A percentile compares a stretch with the other conserved stretches of the same genome.
These are phyloP conservation scores for Yponomeuta cagnagella DNA, from an alignment of 2,888 invertebrate species.

Conservation along the genomic window DNA sequence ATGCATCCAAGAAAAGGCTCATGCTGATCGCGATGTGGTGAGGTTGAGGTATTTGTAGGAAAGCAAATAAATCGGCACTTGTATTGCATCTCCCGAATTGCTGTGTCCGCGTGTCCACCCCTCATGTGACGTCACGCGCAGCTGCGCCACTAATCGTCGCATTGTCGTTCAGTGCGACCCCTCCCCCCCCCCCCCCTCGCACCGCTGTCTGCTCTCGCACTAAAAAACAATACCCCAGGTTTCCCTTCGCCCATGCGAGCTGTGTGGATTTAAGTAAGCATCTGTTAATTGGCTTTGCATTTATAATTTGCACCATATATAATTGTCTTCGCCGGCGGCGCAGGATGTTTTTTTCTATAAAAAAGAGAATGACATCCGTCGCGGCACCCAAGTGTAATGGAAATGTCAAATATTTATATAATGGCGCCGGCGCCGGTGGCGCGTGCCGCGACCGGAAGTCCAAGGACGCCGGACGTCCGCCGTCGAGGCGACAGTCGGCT, in stretches of 20 bases:
- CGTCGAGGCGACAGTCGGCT: neutral
- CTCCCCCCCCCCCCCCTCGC: conserved; percentile 20
- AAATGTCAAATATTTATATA: neutral
- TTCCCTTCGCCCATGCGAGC: conserved; percentile 18
- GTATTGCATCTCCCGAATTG: neutral
- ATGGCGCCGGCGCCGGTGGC: neutral
- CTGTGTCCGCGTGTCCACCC: neutral
- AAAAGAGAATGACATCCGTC: neutral
- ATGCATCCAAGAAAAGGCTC: no score
- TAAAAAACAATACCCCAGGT: neutral
- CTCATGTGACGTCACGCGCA: neutral
- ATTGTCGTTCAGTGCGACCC: conserved; percentile 17
- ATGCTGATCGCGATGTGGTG: no score
- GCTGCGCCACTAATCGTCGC: neutral
- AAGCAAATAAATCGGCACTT: no score
- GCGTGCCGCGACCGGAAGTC: neutral
- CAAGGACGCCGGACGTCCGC: neutral
- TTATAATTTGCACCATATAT: conserved; percentile 20
- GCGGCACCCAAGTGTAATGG: neutral
- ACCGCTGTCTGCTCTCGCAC: neutral
- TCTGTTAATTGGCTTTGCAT: conserved; percentile 20
- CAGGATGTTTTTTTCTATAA: neutral
- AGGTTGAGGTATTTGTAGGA: no score
- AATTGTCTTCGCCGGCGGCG: neutral
- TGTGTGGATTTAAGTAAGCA: conserved; percentile 40